Conservation (phyloP, 1,140 invertebrate species). For the Dendrolimus punctatus region DNA sequence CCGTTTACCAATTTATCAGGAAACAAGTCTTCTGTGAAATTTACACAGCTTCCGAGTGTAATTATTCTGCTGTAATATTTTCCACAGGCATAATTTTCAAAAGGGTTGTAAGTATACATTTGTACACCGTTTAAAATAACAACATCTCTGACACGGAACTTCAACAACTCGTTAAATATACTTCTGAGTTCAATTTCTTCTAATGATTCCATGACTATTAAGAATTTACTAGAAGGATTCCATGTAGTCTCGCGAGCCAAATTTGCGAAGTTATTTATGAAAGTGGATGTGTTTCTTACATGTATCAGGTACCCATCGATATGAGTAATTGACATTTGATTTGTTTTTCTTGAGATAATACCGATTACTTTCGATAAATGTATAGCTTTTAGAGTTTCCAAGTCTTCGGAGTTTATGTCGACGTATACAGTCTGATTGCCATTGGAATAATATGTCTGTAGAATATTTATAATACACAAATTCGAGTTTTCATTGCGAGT, state of each 20-base stretch:
- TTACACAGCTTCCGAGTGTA: conserved; percentile 6
- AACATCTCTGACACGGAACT: conserved; percentile 7
- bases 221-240: conserved; percentile 21
- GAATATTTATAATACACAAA: too few relatives aligned
- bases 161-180: conserved; percentile 23
- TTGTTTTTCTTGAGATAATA: conserved; percentile 1
- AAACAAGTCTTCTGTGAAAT: conserved; percentile 16
- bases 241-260: conserved; percentile 12
- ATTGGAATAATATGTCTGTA: too few relatives aligned
- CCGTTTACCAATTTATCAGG: conserved; percentile 21
- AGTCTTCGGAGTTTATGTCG: conserved; percentile 11
- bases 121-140: conserved; percentile 10
- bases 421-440: conserved; percentile 9
- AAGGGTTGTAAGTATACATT: conserved; percentile 15
- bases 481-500: too few relatives aligned
- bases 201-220: conserved; percentile 20
- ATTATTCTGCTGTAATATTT: conserved; percentile 11
- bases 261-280: conserved; percentile 1
- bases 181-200: conserved; percentile 8
- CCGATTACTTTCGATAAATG: background rate
- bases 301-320: conserved; percentile 10
- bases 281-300: background rate
- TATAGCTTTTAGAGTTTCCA: conserved; percentile 14
- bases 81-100: conserved; percentile 17
- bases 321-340: background rate